Percentiles rank a stretch among this genome's conserved stretches.
Conservation (phyloP, 2,797 vertebrate species). For the Corythornis leucogaster region DNA sequence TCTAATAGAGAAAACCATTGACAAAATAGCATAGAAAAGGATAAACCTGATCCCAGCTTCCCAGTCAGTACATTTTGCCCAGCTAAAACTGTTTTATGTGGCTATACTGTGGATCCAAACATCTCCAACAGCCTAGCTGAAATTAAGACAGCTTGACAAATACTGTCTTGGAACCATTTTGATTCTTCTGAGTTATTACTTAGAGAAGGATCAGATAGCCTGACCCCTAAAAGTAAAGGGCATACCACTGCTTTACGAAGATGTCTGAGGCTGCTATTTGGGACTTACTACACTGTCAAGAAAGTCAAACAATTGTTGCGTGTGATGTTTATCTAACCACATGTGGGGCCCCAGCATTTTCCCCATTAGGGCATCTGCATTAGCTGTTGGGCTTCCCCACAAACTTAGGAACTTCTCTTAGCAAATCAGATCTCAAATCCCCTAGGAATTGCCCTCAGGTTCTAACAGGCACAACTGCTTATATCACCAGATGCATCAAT, state of each 20-base stretch:
- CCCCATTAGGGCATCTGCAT: background rate
- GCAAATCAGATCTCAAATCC: background rate
- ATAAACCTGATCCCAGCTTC: background rate
- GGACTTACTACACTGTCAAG: background rate
- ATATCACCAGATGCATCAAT: background rate
- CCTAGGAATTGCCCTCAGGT: background rate
- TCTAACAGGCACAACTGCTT: background rate
- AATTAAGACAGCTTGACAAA: background rate
- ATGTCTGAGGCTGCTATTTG: background rate
- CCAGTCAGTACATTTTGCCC: background rate
- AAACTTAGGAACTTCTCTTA: background rate
- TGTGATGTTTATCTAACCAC: background rate
- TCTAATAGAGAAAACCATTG: conserved; percentile 1
- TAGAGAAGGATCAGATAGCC: background rate
- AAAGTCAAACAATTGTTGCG: background rate
- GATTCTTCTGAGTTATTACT: background rate
- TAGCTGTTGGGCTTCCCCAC: background rate
- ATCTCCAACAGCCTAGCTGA: background rate
- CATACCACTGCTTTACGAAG: background rate
- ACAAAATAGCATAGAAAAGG: background rate
- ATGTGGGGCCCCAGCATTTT: background rate
- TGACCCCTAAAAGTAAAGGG: background rate
- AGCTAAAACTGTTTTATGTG: background rate
- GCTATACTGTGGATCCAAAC: background rate
- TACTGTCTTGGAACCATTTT: background rate